These are phyloP conservation scores for Peromyscus leucopus DNA, from an alignment of 2,113 vertebrate species.

Conservation along the genomic window DNA sequence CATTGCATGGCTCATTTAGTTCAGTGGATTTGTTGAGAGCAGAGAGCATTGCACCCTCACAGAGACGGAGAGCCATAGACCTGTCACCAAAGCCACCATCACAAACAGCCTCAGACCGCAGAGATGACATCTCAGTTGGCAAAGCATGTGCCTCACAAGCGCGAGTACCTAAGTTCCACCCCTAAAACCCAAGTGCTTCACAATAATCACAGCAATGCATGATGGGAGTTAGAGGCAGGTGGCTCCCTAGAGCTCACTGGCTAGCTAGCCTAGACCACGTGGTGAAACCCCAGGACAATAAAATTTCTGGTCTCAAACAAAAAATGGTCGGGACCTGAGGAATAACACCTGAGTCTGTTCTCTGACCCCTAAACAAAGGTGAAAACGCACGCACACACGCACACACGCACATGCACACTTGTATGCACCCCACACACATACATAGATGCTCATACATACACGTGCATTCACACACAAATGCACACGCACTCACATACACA, in stretches of 20 bases:
- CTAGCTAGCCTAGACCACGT: not conserved
- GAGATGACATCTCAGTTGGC: not conserved
- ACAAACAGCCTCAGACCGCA: not conserved
- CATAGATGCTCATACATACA: not conserved
- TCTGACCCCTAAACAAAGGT: not conserved
- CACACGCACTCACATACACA: not conserved
- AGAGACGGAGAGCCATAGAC: accelerated
- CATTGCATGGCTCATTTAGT: accelerated
- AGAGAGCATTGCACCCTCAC: accelerated
- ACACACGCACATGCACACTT: too few species aligned
- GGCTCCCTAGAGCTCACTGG: not conserved
- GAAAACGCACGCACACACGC: not conserved
- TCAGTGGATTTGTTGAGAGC: accelerated
- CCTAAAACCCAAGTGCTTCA: not conserved
- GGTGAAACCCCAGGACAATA: not conserved
- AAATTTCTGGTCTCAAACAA: not conserved
- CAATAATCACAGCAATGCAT: not conserved
- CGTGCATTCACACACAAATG: not conserved
- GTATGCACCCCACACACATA: not conserved
- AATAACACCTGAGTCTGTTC: too few species aligned
- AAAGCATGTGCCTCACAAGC: not conserved
- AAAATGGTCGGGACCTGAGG: not conserved
- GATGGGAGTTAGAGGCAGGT: not conserved
- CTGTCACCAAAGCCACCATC: not conserved
- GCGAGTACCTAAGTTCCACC: not conserved